A percentile compares a stretch with the other conserved stretches of the same genome.
Evolutionary conservation across 2,888 invertebrate species (phyloP).

Genomic region (Sisyra nigra): DNA sequence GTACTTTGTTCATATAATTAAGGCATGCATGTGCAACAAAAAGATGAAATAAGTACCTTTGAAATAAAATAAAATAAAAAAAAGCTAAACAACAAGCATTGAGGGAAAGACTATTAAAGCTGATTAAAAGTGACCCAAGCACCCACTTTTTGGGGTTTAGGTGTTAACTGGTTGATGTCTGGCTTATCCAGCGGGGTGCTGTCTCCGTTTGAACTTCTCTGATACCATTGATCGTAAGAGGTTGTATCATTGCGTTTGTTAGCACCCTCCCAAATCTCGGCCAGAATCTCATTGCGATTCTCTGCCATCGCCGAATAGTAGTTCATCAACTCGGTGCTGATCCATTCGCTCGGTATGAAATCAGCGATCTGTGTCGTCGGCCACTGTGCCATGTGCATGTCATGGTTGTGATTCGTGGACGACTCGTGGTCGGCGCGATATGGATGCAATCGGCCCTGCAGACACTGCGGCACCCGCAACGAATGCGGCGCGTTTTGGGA

Average conservation of each 20-base stretch:
- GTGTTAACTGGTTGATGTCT: background rate
- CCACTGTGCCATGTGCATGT: too few species aligned
- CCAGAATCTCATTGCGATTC: background rate
- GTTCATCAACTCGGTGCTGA: background rate
- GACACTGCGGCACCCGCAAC: background rate
- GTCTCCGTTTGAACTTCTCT: background rate
- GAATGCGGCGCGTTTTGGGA: too few species aligned
- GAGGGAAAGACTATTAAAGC: conserved; percentile 24
- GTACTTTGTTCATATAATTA: conserved; percentile 8
- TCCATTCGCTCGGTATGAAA: conserved; percentile 2
- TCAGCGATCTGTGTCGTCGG: background rate
- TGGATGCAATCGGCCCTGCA: too few species aligned
- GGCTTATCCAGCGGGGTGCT: background rate
- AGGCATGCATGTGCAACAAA: conserved; percentile 7
- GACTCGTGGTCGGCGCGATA: too few species aligned
- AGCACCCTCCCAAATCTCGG: background rate
- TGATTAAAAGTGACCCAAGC: conserved; percentile 31
- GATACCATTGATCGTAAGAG: background rate
- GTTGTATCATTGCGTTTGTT: background rate
- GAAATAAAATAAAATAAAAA: conserved; percentile 12
- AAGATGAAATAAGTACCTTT: conserved; percentile 2
- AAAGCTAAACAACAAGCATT: conserved; percentile 15
- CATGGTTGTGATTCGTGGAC: background rate
- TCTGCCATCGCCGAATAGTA: background rate
- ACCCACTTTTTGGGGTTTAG: background rate